These are phyloP conservation scores for Speoplatyrhinus poulsoni DNA, from an alignment of 2,113 vertebrate species.

Conservation along the genomic window DNA sequence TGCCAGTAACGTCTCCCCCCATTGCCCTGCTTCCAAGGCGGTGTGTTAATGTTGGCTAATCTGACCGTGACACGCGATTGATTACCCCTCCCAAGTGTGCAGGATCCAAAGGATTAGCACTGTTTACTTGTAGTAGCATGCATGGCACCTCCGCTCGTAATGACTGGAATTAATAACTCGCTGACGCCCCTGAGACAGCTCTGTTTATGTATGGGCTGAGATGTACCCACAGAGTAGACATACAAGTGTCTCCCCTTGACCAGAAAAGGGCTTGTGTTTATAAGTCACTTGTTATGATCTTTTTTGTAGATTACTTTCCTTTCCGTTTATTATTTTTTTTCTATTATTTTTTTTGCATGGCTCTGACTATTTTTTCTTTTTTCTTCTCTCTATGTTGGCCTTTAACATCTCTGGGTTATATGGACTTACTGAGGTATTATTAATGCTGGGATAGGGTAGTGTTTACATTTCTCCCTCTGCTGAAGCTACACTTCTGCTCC, in stretches of 20 bases:
- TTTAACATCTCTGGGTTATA: slow-evolving; percentile 48
- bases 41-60: slow-evolving; percentile 71
- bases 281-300: slow-evolving; percentile 51
- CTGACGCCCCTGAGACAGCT: slow-evolving; percentile 67
- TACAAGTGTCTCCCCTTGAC: slow-evolving; percentile 55
- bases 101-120: slow-evolving; percentile 81
- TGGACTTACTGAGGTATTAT: slow-evolving; percentile 50
- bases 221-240: slow-evolving; percentile 49
- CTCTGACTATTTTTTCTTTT: background rate
- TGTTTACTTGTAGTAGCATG: slow-evolving; percentile 77
- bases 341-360: background rate
- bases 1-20: slow-evolving; percentile 40
- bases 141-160: slow-evolving; percentile 71
- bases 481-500: slow-evolving; percentile 39
- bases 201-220: slow-evolving; percentile 65
- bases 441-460: slow-evolving; percentile 45
- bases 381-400: slow-evolving; percentile 28
- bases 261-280: slow-evolving; percentile 67
- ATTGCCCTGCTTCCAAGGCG: slow-evolving; percentile 22
- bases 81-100: slow-evolving; percentile 74
- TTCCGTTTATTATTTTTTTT: background rate
- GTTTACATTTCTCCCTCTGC: slow-evolving; percentile 52
- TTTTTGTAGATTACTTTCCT: slow-evolving; percentile 11
- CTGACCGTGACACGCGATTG: slow-evolving; percentile 73
- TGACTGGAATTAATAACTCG: slow-evolving; percentile 75